Conservation (phyloP, 2,113 vertebrate genomes). For the Nothocercus nigrocapillus region DNA sequence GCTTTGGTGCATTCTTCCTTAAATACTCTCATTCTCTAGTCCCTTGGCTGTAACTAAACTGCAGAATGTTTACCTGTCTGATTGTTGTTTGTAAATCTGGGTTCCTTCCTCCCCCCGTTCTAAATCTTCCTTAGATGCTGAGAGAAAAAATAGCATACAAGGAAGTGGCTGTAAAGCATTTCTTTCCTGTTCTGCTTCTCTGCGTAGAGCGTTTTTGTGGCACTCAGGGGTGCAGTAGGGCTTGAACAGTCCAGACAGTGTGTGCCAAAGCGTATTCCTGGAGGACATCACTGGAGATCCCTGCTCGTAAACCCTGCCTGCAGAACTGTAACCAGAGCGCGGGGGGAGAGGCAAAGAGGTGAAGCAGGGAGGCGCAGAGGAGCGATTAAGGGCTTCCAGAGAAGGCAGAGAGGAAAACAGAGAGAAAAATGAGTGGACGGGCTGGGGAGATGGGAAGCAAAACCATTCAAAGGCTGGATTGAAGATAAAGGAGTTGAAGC, state of each 20-base stretch:
- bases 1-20: slow-evolving; percentile 1
- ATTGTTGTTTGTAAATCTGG: slow-evolving; percentile 61
- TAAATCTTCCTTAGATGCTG: slow-evolving; percentile 16
- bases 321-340: background rate
- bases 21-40: slow-evolving; percentile 5
- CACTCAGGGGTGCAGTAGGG: slow-evolving; percentile 45
- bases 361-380: background rate
- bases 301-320: slow-evolving; percentile 26
- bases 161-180: slow-evolving; percentile 50
- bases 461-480: background rate
- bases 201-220: slow-evolving; percentile 37
- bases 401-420: background rate
- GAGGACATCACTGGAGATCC: slow-evolving; percentile 18
- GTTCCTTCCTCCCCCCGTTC: background rate
- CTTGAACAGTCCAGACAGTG: slow-evolving; percentile 59
- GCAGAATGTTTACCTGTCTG: slow-evolving; percentile 55
- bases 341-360: background rate
- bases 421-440: background rate
- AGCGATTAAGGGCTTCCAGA: slow-evolving; percentile 19
- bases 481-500: background rate
- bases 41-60: slow-evolving; percentile 28
- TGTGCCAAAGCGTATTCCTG: slow-evolving; percentile 41
- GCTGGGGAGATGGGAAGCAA: background rate
- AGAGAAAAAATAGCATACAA: slow-evolving; percentile 29
- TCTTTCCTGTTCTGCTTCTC: slow-evolving; percentile 27